These are phyloP conservation scores for Amitus sp. DNA, from an alignment of 2,888 invertebrate genomes.

Conservation along the genomic window DNA sequence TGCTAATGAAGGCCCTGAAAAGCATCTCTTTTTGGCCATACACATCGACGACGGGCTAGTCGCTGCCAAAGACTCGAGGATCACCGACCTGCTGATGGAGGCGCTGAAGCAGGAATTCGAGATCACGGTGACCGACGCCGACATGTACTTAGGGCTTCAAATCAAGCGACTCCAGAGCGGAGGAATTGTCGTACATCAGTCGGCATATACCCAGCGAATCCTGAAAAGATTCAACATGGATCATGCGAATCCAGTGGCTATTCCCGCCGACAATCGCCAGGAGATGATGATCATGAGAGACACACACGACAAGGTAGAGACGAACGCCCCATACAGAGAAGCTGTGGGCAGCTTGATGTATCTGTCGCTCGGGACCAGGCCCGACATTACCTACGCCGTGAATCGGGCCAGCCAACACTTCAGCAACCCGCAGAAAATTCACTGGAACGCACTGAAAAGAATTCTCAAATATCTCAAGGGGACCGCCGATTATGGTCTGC, in stretches of 20 bases:
- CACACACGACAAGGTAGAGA: not conserved
- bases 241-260: constrained; percentile 40
- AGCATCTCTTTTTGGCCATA: constrained; percentile 3
- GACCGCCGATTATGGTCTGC: constrained; percentile 8
- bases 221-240: constrained; percentile 28
- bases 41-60: constrained; percentile 18
- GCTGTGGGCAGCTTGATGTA: constrained; percentile 33
- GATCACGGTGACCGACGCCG: constrained; percentile 19
- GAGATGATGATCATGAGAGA: not conserved
- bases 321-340: constrained; percentile 23
- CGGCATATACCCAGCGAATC: constrained; percentile 17
- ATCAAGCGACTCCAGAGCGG: constrained; percentile 28
- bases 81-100: constrained; percentile 2
- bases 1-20: not conserved
- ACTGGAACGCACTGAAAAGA: constrained; percentile 33
- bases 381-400: constrained; percentile 31
- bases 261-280: constrained; percentile 30
- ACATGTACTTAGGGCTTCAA: constrained; percentile 36
- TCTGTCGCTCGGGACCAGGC: constrained; percentile 27
- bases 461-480: constrained; percentile 35
- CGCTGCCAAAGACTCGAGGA: not conserved
- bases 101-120: constrained; percentile 22
- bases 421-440: constrained; percentile 21
- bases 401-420: constrained; percentile 22
- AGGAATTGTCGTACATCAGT: constrained; percentile 26